Base-by-base conservation (phyloP, 1,140 invertebrate species). In the Scaptodrosophila lebanonensis region DNA sequence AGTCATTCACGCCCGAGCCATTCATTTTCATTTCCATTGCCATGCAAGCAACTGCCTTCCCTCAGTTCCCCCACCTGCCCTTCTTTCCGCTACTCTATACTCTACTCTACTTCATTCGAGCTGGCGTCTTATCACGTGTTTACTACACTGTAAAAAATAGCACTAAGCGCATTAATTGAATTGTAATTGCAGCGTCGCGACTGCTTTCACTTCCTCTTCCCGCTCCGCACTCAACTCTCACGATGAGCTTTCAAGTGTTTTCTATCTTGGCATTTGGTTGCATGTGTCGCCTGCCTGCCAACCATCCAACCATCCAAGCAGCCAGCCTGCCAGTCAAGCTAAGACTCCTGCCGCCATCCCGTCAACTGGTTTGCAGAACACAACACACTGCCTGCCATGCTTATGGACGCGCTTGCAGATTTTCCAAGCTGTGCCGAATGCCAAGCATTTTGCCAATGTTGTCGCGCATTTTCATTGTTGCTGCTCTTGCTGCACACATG, bases 91-190 rank as follows among this genome's bases (percentile, higher is more conserved):
- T 22, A 18, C 15, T 54, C 20, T 36, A 9, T 7, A 45, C 50
- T 40, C 17, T 45, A 42, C 43, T 36, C 51, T 63, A 47, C 40
- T 64, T 12, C 20, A 15, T n/a, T n/a, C n/a, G n/a, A n/a, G n/a
- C n/a, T n/a, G n/a, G 22, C 33, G 22, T 62, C 73, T 77, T 77
- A 77, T 77, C 73, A 72, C 58, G 72, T 77, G 67, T 72, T 77
- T 79, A 79, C 73, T 65, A 59, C 70, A 61, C 73, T 65, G 73
- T 43, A 66, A 65, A 73, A 67, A 68, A 66, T 82, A 54, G 64
- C 73, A 58, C 54, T 79, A 73, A 79, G 75, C 75, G 73, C 75
- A 73, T 79, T 79, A 79, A 79, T 79, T 79, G 73, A 79, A 79
- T 79, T 79, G 73, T 79, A 79, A 79, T 79, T 79, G 73, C 73